A percentile compares a stretch with the other conserved stretches of the same genome.
Conservation (phyloP, 2,888 invertebrate species). For the Sturmia bella region DNA sequence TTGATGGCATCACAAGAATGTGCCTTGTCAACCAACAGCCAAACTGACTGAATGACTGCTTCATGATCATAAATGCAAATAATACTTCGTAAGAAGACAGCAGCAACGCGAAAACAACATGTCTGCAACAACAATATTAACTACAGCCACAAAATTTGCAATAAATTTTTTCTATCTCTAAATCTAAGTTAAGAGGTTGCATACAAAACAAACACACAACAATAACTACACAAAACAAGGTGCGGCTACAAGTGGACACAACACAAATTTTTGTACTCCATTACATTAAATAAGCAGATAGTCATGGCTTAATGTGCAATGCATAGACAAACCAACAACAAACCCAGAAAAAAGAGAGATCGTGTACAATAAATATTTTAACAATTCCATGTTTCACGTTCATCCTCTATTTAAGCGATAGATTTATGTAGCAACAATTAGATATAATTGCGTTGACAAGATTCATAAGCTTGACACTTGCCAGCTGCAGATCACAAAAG, state of each 20-base stretch:
- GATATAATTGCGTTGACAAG: constrained; percentile 69
- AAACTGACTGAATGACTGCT: constrained; percentile 42
- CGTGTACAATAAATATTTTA: constrained; percentile 66
- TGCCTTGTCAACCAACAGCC: constrained; percentile 55
- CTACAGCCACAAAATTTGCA: constrained; percentile 50
- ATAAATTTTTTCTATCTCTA: constrained; percentile 66
- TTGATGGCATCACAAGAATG: constrained; percentile 67
- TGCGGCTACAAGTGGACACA: constrained; percentile 68
- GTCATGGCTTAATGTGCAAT: constrained; percentile 6
- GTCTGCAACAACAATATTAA: constrained; percentile 28
- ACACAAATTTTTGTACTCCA: constrained; percentile 47
- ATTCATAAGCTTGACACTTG: constrained; percentile 69
- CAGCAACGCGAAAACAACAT: constrained; percentile 29
- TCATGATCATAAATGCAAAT: constrained; percentile 66
- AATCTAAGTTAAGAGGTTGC: constrained; percentile 68
- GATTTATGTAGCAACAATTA: constrained; percentile 69
- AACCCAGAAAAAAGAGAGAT: constrained; percentile 44
- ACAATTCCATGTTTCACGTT: constrained; percentile 64
- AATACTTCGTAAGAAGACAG: constrained; percentile 50
- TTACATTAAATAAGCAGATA: constrained; percentile 50
- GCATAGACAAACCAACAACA: neutral
- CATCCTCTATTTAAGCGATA: constrained; percentile 64
- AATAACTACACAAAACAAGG: constrained; percentile 50
- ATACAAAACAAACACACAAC: constrained; percentile 42
- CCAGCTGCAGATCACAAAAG: constrained; percentile 65